Evolutionary conservation across 2,113 vertebrate genomes (phyloP).

Genomic region (Hiodon tergisus): DNA sequence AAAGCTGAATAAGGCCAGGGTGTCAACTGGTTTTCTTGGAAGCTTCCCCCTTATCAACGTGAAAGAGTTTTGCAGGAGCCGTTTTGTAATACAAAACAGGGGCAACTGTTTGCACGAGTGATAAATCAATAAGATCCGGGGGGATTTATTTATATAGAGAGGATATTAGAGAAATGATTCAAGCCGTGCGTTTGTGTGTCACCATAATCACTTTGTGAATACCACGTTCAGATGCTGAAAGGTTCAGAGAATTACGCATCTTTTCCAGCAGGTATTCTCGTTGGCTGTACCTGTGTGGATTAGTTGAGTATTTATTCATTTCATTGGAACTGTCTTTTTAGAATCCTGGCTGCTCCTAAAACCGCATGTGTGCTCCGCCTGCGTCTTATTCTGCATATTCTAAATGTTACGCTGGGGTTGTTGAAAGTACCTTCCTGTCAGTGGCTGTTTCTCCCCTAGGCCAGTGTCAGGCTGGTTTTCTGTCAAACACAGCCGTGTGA

Average conservation of each 20-base stretch:
- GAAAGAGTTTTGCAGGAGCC: conserved; percentile 38
- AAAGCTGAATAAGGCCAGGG: background rate
- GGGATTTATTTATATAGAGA: conserved; percentile 51
- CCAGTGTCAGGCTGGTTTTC: background rate
- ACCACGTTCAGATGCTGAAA: conserved; percentile 7
- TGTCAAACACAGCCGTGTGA: background rate
- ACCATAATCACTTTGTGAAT: conserved; percentile 7
- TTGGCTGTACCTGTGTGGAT: background rate
- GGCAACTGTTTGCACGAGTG: conserved; percentile 59
- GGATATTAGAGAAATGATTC: conserved; percentile 32
- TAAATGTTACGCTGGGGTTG: background rate
- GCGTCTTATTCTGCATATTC: background rate
- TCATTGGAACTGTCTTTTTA: no score
- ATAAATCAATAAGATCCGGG: conserved; percentile 57
- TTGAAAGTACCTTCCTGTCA: background rate
- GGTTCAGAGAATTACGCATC: background rate
- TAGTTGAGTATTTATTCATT: background rate
- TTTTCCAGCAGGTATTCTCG: background rate
- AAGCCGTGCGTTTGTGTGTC: background rate
- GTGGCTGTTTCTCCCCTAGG: background rate
- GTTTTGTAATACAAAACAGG: conserved; percentile 24
- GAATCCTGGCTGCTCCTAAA: background rate
- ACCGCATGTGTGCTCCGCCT: no score
- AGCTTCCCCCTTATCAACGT: conserved; percentile 24
- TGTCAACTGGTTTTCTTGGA: background rate